These are phyloP conservation scores for Actinernus sp. DNA, from an alignment of 92 coral and sea anemone genomes.

Conservation along the genomic window DNA sequence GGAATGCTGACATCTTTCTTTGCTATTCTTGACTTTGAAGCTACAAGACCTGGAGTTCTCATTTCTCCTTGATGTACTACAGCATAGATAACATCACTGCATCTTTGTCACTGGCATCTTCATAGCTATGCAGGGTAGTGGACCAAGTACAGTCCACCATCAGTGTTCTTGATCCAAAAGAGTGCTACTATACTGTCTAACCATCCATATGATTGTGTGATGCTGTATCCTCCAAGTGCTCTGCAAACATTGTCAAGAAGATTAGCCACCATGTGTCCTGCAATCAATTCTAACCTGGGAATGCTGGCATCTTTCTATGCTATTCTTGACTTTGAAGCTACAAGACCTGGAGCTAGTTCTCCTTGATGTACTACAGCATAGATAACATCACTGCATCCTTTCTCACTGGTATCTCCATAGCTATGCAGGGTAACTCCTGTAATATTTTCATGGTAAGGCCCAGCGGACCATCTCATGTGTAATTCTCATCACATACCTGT, in stretches of 20 bases:
- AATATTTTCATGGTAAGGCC: not conserved
- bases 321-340: no score
- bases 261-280: not conserved
- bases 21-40: no score
- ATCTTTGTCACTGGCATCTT: no score
- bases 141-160: no score
- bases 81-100: no score
- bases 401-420: not conserved
- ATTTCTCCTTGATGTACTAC: no score
- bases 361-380: not conserved
- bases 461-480: not conserved
- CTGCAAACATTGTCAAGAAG: not conserved
- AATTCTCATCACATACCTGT: not conserved
- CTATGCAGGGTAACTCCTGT: not conserved
- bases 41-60: no score
- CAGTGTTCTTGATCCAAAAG: not conserved
- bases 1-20: no score
- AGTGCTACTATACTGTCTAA: not conserved
- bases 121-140: no score
- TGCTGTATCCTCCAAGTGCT: not conserved
- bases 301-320: not conserved
- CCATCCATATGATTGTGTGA: not conserved
- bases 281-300: not conserved
- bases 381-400: not conserved
- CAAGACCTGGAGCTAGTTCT: not conserved